Base-by-base conservation (phyloP, 2,113 vertebrate genomes). In the Phrynocephalus versicolor region DNA sequence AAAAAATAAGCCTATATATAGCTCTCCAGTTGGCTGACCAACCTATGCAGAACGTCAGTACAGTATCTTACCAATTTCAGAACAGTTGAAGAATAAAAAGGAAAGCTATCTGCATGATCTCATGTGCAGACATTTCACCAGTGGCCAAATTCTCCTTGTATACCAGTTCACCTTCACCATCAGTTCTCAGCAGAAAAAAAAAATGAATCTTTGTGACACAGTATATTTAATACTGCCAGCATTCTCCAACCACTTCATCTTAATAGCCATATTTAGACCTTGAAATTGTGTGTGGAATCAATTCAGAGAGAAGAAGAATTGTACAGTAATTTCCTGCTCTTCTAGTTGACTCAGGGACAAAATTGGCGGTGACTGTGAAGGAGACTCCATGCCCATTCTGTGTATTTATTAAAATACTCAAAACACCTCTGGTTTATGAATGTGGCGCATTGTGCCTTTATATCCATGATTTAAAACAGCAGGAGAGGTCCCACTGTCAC, bases 51-150 rank as follows among this genome's bases (percentile, higher is more conserved):
- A 71, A 88, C 1, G 84, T 45, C 51, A 88, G 82, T 77, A 51
- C 51, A 88, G 82, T 77, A 51, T 37, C 88, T 84, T 81, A 64
- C 27, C 83, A 30, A 80, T 73, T 86, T 45, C 12, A 73, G 35
- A 39, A 74, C 70, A 84, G 51, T 5, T 77, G 3, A 0, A 33
- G 79, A 69, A 90, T 70, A 67, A 88, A 82, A n/a, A 67, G 18
- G 30, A 79, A 85, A 64, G 25, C 72, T 45, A 51, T 13, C 3
- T 51, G 16, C 27, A 74, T 51, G 15, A 35, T 5, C 18, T 6
- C 55, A 12, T 51, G 0, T 15, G 21, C 57, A 57, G 57, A 76
- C 41, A 57, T n/a, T 76, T 12, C 7, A 57, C 30, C 51, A 74
- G 35, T 41, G 71, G 23, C 27, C 21, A 74, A 74, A 1, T 8